Conservation (phyloP, 92 coral and sea anemone species). For the Heteractis magnifica region DNA sequence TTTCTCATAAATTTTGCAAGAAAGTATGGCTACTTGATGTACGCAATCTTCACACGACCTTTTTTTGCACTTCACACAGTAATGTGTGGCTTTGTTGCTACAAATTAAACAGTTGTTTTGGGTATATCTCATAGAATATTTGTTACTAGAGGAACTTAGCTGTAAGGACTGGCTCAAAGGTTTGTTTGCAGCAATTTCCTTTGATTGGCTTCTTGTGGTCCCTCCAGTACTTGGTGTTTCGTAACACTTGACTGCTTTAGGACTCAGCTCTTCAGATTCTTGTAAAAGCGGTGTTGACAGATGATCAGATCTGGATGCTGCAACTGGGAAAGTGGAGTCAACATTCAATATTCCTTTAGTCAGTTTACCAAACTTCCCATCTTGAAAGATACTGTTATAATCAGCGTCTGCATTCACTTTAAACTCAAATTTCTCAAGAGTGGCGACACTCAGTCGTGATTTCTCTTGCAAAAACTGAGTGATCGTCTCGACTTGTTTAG, state of each 20-base stretch:
- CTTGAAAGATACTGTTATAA: neutral
- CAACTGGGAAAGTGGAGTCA: too few relatives aligned
- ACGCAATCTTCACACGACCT: neutral
- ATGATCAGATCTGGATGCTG: too few relatives aligned
- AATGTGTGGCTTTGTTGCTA: conserved; percentile 3
- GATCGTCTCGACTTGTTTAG: conserved; percentile 67
- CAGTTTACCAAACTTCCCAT: neutral
- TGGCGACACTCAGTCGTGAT: neutral
- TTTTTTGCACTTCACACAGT: neutral
- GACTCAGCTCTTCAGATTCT: neutral
- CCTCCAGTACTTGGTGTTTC: neutral
- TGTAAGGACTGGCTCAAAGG: neutral
- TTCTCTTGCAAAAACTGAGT: conserved; percentile 55
- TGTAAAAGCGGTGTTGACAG: too few relatives aligned
- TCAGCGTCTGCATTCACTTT: neutral
- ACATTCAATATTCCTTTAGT: neutral
- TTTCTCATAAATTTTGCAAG: neutral
- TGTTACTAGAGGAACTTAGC: neutral
- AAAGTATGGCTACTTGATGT: neutral
- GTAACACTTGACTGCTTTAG: neutral
- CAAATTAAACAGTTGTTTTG: neutral
- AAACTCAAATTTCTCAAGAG: neutral
- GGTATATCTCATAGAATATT: neutral
- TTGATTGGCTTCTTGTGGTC: neutral
- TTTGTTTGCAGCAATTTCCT: neutral